phyloP scores from a whole-genome alignment of 2,797 vertebrate species.

The Etheostoma nigrum region DNA sequence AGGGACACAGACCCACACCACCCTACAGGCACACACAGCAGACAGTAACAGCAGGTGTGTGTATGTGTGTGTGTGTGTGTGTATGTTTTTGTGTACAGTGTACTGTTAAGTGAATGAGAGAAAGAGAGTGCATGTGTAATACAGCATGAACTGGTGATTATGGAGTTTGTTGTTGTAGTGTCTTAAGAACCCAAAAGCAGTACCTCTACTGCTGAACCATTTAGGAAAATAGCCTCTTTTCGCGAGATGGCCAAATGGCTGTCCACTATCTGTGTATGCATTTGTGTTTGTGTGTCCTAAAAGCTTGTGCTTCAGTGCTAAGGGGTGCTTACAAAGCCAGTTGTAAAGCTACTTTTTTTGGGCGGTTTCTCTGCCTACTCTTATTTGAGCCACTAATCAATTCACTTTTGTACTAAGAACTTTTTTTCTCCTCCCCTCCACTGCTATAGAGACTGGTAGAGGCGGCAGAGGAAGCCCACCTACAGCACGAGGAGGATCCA shows the following conservation, averaged over 20 bases:
- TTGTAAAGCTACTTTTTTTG: conserved; percentile 37
- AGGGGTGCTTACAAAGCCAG: conserved; percentile 32
- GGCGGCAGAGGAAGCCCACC: conserved; percentile 96
- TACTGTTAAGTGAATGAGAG: conserved; percentile 12
- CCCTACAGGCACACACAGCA: conserved; percentile 56
- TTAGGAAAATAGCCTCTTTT: conserved; percentile 74
- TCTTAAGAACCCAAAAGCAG: conserved; percentile 67
- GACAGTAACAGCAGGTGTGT: conserved; percentile 48
- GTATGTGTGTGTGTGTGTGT: conserved; percentile 16
- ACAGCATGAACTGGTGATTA: conserved; percentile 59
- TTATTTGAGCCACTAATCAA: conserved; percentile 38
- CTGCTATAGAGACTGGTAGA: conserved; percentile 91
- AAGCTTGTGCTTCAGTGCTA: conserved; percentile 32
- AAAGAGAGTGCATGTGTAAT: conserved; percentile 34
- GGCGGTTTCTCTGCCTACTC: conserved; percentile 30
- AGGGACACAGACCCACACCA: conserved; percentile 31
- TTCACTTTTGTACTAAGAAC: conserved; percentile 19
- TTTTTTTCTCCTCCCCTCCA: conserved; percentile 13
- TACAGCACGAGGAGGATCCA: conserved; percentile 96
- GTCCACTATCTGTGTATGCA: conserved; percentile 32
- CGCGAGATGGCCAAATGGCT: conserved; percentile 61
- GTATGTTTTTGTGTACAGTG: conserved; percentile 24
- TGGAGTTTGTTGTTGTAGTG: conserved; percentile 59
- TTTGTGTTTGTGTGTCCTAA: conserved; percentile 26
- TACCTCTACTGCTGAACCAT: conserved; percentile 72